A percentile compares a stretch with the other conserved stretches of the same genome.
These are phyloP conservation scores for Andrena chrysosceles DNA, from an alignment of 2,888 invertebrate species.

Conservation along the genomic window DNA sequence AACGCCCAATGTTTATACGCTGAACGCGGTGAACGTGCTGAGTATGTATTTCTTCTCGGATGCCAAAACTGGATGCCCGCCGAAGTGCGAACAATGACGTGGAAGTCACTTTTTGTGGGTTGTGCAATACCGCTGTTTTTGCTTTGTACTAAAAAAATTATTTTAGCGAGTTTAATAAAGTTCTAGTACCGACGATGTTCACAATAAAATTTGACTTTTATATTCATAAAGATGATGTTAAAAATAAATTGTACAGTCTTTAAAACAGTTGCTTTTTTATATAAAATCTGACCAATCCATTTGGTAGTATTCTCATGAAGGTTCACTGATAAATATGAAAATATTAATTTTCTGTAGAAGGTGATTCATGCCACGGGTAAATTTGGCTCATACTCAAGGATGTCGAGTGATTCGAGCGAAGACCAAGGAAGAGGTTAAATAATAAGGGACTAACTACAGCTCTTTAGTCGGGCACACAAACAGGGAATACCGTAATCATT, in stretches of 20 bases:
- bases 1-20: constrained; percentile 77
- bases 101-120: too few relatives aligned
- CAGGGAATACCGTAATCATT: too few relatives aligned
- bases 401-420: too few relatives aligned
- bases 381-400: too few relatives aligned
- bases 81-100: constrained; percentile 60
- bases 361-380: too few relatives aligned
- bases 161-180: not conserved
- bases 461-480: too few relatives aligned
- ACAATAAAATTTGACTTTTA: not conserved
- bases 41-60: constrained; percentile 78
- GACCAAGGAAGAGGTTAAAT: too few relatives aligned
- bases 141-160: not conserved
- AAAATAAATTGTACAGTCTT: not conserved
- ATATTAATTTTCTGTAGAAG: too few relatives aligned
- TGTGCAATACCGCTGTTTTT: not conserved
- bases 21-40: constrained; percentile 78
- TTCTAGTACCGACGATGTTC: not conserved
- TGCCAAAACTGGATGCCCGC: constrained; percentile 62
- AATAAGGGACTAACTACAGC: too few relatives aligned
- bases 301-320: too few relatives aligned
- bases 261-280: not conserved
- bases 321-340: too few relatives aligned
- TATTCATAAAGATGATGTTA: not conserved
- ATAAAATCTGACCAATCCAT: too few relatives aligned